Percentiles rank a stretch among this genome's conserved stretches.
Conservation (phyloP, 1,140 invertebrate species). For the Drosophila nasuta region DNA sequence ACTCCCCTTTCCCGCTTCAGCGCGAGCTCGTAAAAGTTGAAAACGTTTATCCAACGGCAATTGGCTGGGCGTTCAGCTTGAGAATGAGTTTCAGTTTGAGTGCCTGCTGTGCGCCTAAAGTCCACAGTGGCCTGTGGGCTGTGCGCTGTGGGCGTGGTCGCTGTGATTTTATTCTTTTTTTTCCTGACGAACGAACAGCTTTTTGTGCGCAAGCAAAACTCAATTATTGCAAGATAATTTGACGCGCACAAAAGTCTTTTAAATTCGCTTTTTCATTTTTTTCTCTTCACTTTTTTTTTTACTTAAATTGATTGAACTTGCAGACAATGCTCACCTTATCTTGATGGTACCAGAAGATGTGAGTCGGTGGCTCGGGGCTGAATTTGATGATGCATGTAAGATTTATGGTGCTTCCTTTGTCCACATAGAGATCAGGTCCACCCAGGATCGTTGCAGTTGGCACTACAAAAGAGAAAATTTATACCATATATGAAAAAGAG, state of each 20-base stretch:
- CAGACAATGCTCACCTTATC: conserved; percentile 89
- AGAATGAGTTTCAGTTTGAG: conserved; percentile 25
- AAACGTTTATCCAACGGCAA: conserved; percentile 79
- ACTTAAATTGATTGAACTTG: conserved; percentile 57
- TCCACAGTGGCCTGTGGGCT: background rate
- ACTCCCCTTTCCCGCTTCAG: background rate
- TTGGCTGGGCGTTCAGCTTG: conserved; percentile 62
- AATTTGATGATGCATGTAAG: conserved; percentile 95
- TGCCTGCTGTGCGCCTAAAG: conserved; percentile 9
- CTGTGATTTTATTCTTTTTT: conserved; percentile 25
- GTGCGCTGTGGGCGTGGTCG: conserved; percentile 16
- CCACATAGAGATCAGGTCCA: conserved; percentile 94
- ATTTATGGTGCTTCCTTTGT: conserved; percentile 95
- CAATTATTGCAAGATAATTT: conserved; percentile 81
- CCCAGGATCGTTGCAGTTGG: conserved; percentile 94
- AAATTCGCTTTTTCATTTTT: conserved; percentile 49
- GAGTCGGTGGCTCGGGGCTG: conserved; percentile 94
- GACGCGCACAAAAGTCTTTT: conserved; percentile 60
- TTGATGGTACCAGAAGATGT: conserved; percentile 97
- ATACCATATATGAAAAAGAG: conserved; percentile 6
- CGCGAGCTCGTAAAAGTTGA: conserved; percentile 75
- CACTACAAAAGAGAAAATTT: conserved; percentile 86
- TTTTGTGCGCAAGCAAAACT: conserved; percentile 50
- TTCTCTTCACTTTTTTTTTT: background rate
- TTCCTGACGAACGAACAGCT: background rate